A percentile compares a stretch with the other conserved stretches of the same genome.
Evolutionary conservation across 2,113 vertebrate genomes (phyloP).

Genomic region (Pongo pygmaeus): DNA sequence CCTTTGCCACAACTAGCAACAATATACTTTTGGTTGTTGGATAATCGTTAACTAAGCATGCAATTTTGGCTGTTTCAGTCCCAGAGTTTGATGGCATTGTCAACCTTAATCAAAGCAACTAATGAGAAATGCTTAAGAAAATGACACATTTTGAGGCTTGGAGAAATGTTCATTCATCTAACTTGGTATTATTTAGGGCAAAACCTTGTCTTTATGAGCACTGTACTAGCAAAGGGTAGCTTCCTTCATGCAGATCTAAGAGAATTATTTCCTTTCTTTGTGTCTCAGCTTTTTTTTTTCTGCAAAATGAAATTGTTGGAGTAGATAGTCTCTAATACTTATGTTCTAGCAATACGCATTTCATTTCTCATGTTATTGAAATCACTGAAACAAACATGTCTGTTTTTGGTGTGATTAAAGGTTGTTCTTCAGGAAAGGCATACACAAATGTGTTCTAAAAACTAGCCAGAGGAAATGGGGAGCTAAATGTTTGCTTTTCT

Average conservation of each 20-base stretch:
- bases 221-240: not conserved
- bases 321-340: not conserved
- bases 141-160: not conserved
- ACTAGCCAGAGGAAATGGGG: conserved; percentile 38
- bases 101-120: not conserved
- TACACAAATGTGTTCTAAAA: not conserved
- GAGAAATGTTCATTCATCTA: not conserved
- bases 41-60: not conserved
- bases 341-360: not conserved
- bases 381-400: not conserved
- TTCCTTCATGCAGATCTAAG: not conserved
- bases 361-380: not conserved
- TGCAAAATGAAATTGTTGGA: not conserved
- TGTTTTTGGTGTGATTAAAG: not conserved
- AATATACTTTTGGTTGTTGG: not conserved
- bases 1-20: not conserved
- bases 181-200: not conserved
- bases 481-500: conserved; percentile 47
- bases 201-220: not conserved
- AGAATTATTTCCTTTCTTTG: not conserved
- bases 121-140: not conserved
- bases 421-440: not conserved
- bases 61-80: not conserved
- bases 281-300: not conserved
- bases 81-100: not conserved